phyloP scores from a whole-genome alignment of 2,888 invertebrate species.

The Ochropleura leucogaster region DNA sequence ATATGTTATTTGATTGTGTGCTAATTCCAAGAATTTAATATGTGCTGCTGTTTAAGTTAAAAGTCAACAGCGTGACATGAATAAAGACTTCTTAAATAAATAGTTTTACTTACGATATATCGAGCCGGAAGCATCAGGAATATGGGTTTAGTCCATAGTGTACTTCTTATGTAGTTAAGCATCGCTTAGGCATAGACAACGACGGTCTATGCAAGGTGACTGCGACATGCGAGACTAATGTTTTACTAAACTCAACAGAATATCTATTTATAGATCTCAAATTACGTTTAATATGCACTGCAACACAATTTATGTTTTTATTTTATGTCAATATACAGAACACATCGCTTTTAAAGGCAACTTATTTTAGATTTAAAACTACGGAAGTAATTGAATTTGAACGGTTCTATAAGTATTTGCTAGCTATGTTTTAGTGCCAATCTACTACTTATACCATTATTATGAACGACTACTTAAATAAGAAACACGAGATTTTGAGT shows the following conservation, averaged over 20 bases:
- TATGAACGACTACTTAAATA: conserved; percentile 43
- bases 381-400: conserved; percentile 22
- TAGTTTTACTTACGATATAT: conserved; percentile 35
- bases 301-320: conserved; percentile 12
- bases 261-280: conserved; percentile 22
- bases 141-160: conserved; percentile 18
- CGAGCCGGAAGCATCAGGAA: conserved; percentile 14
- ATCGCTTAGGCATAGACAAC: conserved; percentile 37
- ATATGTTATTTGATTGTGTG: conserved; percentile 8
- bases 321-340: conserved; percentile 15
- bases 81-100: conserved; percentile 23
- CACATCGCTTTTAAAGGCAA: conserved; percentile 21
- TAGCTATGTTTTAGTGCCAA: conserved; percentile 50
- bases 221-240: conserved; percentile 13
- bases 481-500: conserved; percentile 67
- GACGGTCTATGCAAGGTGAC: conserved; percentile 30
- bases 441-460: conserved; percentile 27
- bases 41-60: conserved; percentile 17
- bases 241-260: conserved; percentile 12
- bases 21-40: conserved; percentile 37
- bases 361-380: conserved; percentile 24
- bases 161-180: conserved; percentile 13
- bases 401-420: conserved; percentile 31
- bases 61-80: conserved; percentile 7
- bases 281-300: conserved; percentile 8